These are phyloP conservation scores for Drosophila neotestacea DNA, from an alignment of 2,888 invertebrate genomes.

Conservation along the genomic window DNA sequence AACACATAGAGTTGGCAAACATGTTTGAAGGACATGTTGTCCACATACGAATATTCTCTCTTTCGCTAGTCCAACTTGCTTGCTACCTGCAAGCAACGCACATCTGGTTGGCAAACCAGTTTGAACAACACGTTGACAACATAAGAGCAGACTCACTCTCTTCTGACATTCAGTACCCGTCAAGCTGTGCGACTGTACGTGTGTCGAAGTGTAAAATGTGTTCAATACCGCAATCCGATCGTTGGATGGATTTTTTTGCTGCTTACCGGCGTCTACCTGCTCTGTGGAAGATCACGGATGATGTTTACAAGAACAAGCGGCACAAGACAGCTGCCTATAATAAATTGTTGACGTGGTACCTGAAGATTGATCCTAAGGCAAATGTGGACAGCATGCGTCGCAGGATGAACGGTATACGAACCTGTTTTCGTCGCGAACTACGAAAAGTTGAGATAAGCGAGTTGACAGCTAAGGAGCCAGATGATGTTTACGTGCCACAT, in stretches of 20 bases:
- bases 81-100: background rate
- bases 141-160: background rate
- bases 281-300: slow-evolving; percentile 37
- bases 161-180: slow-evolving; percentile 21
- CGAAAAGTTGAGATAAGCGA: slow-evolving; percentile 57
- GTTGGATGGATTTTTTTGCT: slow-evolving; percentile 44
- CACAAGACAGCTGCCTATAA: slow-evolving; percentile 17
- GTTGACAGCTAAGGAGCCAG: background rate
- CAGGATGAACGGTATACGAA: slow-evolving; percentile 46
- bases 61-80: too few relatives aligned
- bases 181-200: slow-evolving; percentile 21
- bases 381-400: slow-evolving; percentile 52
- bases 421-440: slow-evolving; percentile 49
- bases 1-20: background rate
- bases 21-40: background rate
- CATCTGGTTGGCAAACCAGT: slow-evolving; percentile 16
- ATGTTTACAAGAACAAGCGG: slow-evolving; percentile 37
- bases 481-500: slow-evolving; percentile 44
- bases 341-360: slow-evolving; percentile 30
- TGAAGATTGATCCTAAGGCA: slow-evolving; percentile 38
- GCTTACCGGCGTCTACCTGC: slow-evolving; percentile 41
- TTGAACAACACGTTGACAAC: slow-evolving; percentile 11
- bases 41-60: background rate
- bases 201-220: slow-evolving; percentile 26
- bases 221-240: slow-evolving; percentile 30